phyloP scores from a whole-genome alignment of 2,888 invertebrate genomes.

The Polydrusus pterygomalis region DNA sequence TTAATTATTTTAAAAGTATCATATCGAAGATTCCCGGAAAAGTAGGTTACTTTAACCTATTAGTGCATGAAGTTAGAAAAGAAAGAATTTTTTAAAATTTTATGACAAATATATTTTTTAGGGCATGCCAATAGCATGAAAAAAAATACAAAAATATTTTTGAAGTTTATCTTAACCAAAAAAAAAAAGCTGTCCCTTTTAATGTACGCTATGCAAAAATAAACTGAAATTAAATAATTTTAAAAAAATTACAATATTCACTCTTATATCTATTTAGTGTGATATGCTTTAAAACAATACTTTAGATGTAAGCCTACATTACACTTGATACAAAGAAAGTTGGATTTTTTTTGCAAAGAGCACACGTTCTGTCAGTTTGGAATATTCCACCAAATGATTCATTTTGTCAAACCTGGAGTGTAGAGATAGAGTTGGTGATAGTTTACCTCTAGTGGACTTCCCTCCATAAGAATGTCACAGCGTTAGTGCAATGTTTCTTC shows the following conservation, averaged over 20 bases:
- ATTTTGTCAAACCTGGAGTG: constrained; percentile 21
- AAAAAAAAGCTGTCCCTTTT: constrained; percentile 1
- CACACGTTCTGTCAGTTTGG: constrained; percentile 25
- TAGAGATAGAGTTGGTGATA: not conserved
- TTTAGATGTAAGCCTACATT: constrained; percentile 32
- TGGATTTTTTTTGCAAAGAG: constrained; percentile 10
- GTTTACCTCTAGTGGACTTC: constrained; percentile 46
- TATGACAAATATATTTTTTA: not conserved
- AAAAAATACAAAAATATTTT: not conserved
- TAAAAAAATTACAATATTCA: not conserved
- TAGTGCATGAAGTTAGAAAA: constrained; percentile 7
- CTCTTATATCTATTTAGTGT: too few species aligned
- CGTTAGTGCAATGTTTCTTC: constrained; percentile 18
- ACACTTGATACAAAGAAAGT: constrained; percentile 31
- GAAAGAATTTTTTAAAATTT: not conserved
- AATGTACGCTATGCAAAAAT: not conserved
- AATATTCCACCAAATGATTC: constrained; percentile 18
- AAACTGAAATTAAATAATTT: not conserved
- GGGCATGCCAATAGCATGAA: not conserved
- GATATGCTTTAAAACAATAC: too few species aligned
- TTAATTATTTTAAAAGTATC: too few species aligned
- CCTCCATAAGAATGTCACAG: constrained; percentile 21
- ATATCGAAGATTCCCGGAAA: too few species aligned
- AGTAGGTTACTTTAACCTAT: too few species aligned
- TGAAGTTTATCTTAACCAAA: not conserved